Conservation (phyloP, 1,140 invertebrate genomes). For the Nilaparvata lugens region DNA sequence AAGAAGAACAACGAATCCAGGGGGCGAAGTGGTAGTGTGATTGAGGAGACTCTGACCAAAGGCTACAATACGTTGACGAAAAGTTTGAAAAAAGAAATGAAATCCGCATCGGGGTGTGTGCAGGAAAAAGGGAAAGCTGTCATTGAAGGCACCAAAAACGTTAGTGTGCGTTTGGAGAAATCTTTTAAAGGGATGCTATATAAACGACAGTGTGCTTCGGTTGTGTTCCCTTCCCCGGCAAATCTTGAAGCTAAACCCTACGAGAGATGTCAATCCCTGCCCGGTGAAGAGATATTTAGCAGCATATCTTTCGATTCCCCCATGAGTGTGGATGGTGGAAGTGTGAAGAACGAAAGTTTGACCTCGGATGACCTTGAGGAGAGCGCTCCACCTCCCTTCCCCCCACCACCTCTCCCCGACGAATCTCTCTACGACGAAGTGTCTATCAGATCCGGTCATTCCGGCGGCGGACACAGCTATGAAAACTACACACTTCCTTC, state of each 20-base stretch:
- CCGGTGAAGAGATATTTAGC: constrained; percentile 37
- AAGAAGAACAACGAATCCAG: not conserved
- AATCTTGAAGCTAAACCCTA: constrained; percentile 16
- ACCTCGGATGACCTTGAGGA: constrained; percentile 31
- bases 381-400: constrained; percentile 45
- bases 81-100: constrained; percentile 19
- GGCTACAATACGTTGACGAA: constrained; percentile 12
- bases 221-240: constrained; percentile 2
- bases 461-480: constrained; percentile 31
- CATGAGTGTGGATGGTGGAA: constrained; percentile 29
- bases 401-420: constrained; percentile 46
- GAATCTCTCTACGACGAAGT: constrained; percentile 47
- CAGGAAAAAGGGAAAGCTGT: constrained; percentile 25
- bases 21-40: not conserved
- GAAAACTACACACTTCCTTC: constrained; percentile 31
- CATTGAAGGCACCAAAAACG: constrained; percentile 26
- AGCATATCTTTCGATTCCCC: constrained; percentile 41
- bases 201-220: constrained; percentile 17
- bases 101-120: constrained; percentile 22
- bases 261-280: constrained; percentile 35
- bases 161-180: constrained; percentile 24
- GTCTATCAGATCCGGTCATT: constrained; percentile 37
- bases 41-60: constrained; percentile 10
- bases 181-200: constrained; percentile 23
- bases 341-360: constrained; percentile 24